These are phyloP conservation scores for Trichopoda pennipes DNA, from an alignment of 2,888 invertebrate genomes.

Conservation along the genomic window DNA sequence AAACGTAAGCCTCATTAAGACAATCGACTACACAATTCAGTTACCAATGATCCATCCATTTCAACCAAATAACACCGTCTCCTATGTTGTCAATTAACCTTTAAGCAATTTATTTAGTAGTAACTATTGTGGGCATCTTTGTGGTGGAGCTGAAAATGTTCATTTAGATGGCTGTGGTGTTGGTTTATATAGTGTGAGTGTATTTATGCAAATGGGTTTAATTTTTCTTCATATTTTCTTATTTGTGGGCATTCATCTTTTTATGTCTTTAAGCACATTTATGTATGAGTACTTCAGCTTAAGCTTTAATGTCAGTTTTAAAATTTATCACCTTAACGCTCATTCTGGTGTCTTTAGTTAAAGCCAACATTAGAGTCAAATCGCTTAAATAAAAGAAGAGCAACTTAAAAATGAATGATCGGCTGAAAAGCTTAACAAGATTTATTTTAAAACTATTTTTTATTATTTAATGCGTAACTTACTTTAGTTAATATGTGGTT, in stretches of 20 bases:
- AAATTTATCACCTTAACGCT: slow-evolving; percentile 65
- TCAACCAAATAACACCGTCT: slow-evolving; percentile 30
- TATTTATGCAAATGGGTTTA: slow-evolving; percentile 51
- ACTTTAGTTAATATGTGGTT: no score
- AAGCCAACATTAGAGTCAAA: slow-evolving; percentile 40
- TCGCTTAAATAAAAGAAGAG: slow-evolving; percentile 3
- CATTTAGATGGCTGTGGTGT: slow-evolving; percentile 23
- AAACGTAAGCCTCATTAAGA: slow-evolving; percentile 24
- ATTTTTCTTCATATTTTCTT: not conserved
- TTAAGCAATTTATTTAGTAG: slow-evolving; percentile 58
- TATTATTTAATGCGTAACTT: no score
- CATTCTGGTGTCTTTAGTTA: slow-evolving; percentile 36
- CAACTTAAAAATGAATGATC: slow-evolving; percentile 21
- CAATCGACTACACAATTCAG: slow-evolving; percentile 10
- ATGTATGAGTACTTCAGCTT: slow-evolving; percentile 52
- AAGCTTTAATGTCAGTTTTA: slow-evolving; percentile 66
- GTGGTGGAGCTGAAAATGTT: slow-evolving; percentile 32
- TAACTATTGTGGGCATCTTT: slow-evolving; percentile 43
- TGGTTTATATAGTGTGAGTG: slow-evolving; percentile 31
- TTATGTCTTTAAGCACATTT: slow-evolving; percentile 35
- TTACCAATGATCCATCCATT: slow-evolving; percentile 21
- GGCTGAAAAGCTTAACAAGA: slow-evolving; percentile 45
- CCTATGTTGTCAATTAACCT: slow-evolving; percentile 63
- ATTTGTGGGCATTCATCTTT: not conserved
- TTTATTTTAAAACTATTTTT: slow-evolving; percentile 18